Conservation (phyloP, 2,888 invertebrate genomes). For the Entomobrya multifasciata region DNA sequence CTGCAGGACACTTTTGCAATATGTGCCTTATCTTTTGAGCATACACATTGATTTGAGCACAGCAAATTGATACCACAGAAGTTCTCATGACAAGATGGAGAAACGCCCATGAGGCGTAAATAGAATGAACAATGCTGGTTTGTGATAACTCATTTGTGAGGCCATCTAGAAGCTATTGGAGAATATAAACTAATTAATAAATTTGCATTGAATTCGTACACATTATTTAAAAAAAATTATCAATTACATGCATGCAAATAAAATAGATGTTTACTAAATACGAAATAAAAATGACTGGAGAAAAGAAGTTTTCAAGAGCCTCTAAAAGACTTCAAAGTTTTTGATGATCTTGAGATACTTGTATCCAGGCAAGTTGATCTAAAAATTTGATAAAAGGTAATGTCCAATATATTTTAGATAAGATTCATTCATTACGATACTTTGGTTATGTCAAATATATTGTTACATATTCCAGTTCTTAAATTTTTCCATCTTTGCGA, state of each 20-base stretch:
- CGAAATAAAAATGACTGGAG: conserved; percentile 38
- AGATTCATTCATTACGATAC: too few relatives aligned
- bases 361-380: conserved; percentile 52
- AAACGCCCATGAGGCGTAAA: conserved; percentile 68
- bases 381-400: not conserved
- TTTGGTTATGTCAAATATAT: too few relatives aligned
- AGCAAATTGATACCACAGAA: conserved; percentile 47
- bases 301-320: conserved; percentile 51
- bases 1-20: conserved; percentile 60
- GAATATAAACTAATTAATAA: not conserved
- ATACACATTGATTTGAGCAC: conserved; percentile 50
- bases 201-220: not conserved
- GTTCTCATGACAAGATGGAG: conserved; percentile 61
- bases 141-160: too few relatives aligned
- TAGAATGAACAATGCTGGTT: conserved; percentile 49
- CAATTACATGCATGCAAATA: conserved; percentile 52
- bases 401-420: too few relatives aligned
- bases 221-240: not conserved
- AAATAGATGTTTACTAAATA: conserved; percentile 56
- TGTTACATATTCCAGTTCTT: too few relatives aligned
- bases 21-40: conserved; percentile 49
- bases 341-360: conserved; percentile 56
- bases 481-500: too few relatives aligned
- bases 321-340: conserved; percentile 36
- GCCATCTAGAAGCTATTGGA: conserved; percentile 2